These are phyloP conservation scores for Cranoglanis bouderius DNA, from an alignment of 2,113 vertebrate species.

Conservation along the genomic window DNA sequence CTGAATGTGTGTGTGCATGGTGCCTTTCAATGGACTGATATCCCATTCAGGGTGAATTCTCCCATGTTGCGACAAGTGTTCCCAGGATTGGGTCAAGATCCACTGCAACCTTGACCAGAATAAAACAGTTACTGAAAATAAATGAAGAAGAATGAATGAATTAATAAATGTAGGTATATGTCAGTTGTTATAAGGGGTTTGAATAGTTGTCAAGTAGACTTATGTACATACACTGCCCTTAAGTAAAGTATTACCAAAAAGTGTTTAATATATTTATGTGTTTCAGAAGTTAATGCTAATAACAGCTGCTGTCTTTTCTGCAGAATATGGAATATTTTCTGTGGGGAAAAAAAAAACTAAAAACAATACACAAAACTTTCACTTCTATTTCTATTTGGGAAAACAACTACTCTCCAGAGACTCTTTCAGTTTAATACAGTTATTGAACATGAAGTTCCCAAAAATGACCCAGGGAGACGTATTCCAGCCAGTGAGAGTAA, in stretches of 20 bases:
- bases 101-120: not conserved
- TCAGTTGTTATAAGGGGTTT: not conserved
- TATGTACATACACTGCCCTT: not conserved
- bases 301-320: not conserved
- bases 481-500: slow-evolving; percentile 7
- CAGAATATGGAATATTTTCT: not conserved
- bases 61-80: not conserved
- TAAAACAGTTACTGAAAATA: not conserved
- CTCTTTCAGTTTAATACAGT: slow-evolving; percentile 28
- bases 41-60: not conserved
- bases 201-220: too few relatives aligned
- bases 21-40: not conserved
- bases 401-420: not conserved
- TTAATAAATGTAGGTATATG: not conserved
- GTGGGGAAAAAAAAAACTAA: not conserved
- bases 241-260: not conserved
- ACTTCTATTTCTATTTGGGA: slow-evolving; percentile 16
- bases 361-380: not conserved
- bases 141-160: not conserved
- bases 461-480: not conserved
- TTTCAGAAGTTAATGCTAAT: not conserved
- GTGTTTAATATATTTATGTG: not conserved
- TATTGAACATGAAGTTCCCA: slow-evolving; percentile 14
- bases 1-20: not conserved
- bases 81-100: not conserved